Base-by-base conservation (phyloP, 2,113 vertebrate genomes). In the Ariopsis seemanni region DNA sequence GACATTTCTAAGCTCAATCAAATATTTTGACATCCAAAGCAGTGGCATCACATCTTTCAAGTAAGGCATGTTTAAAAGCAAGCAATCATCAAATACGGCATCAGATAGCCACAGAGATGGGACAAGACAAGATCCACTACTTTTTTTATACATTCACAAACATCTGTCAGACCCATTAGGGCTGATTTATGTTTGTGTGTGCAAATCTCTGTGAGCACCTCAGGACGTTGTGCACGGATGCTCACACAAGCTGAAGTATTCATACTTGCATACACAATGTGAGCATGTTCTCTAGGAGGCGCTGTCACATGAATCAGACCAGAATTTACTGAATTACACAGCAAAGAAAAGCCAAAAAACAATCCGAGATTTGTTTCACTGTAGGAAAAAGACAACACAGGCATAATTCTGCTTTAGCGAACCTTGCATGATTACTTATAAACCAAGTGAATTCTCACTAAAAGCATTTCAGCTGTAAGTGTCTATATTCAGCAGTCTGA, bases 101-200 rank as follows among this genome's bases (percentile, higher is more conserved):
- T 84, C 17, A 30, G 57, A 67, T 83, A 52, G 4, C 25, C 25
- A 52, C 80, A n/a, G 62, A 34, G n/a, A 71, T 57, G 48, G 4
- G 8, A 12, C 52, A 11, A 30, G 25, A 17, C 50, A 34, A 18
- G 1, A 11, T 84, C 27, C 52, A 22, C 7, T 34, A 27, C 5
- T 65, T 71, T 50, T 7, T 69, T 71, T 34, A 80, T 80, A 60
- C 50, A 67, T 69, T 84, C 50, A 34, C 9, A 55, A 71, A 30
- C 25, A 69, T 15, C 63, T 27, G 65, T 84, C 62, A 84, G n/a
- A 58, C 1, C 5, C 77, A 80, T 80, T 80, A 80, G n/a, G 77
- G 52, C 27, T 8, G 77, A 77, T 77, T 52, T 48, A 74, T 74
- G n/a, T 22, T 77, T 12, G 22, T 77, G 22, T 5, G 42, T 6